A percentile compares a stretch with the other conserved stretches of the same genome.
Evolutionary conservation across 2,888 invertebrate genomes (phyloP).

Genomic region (Dilophus febrilis): DNA sequence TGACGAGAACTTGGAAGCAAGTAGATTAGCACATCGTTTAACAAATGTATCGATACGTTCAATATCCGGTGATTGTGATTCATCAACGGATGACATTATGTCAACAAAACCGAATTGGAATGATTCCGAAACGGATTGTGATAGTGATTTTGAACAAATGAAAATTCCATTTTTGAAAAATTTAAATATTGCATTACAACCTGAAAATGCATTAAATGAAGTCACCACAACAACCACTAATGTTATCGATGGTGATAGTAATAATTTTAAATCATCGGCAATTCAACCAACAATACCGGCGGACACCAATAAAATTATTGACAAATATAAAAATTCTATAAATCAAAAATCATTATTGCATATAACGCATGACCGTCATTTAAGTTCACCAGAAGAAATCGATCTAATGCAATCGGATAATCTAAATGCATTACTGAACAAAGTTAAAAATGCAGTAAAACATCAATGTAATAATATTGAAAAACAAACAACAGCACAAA

Average conservation of each 20-base stretch:
- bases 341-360: too few species aligned
- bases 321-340: too few species aligned
- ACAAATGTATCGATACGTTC: conserved; percentile 12
- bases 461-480: conserved; percentile 6
- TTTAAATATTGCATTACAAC: conserved; percentile 4
- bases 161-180: conserved; percentile 17
- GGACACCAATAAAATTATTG: too few species aligned
- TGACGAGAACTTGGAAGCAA: background rate
- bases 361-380: too few species aligned
- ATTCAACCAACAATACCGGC: too few species aligned
- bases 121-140: conserved; percentile 16
- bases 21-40: conserved; percentile 1
- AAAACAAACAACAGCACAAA: conserved; percentile 14
- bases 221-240: background rate
- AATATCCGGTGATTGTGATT: conserved; percentile 8
- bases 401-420: too few species aligned
- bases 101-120: conserved; percentile 11
- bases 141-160: conserved; percentile 18
- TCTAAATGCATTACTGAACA: background rate
- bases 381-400: too few species aligned
- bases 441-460: background rate
- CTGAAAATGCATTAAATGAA: too few species aligned
- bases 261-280: too few species aligned
- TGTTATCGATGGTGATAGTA: too few species aligned
- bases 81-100: conserved; percentile 15